Conservation (phyloP, 1,140 invertebrate species). For the Brachionus calyciflorus region DNA sequence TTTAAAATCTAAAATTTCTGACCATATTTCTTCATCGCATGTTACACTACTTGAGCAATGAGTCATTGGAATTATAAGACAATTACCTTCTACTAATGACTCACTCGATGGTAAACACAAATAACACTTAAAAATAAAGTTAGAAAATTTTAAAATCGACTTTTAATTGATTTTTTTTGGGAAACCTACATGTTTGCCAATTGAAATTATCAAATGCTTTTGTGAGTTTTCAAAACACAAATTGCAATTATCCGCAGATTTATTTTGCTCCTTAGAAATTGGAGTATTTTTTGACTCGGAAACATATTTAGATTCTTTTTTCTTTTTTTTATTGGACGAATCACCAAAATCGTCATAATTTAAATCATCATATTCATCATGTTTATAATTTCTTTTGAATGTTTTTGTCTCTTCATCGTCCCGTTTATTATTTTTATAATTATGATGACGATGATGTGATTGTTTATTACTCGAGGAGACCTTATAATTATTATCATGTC, state of each 20-base stretch:
- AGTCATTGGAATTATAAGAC: conserved; percentile 77
- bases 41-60: conserved; percentile 74
- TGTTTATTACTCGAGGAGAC: background rate
- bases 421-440: background rate
- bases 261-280: conserved; percentile 67
- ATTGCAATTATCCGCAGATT: conserved; percentile 73
- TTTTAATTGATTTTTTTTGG: background rate
- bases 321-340: background rate
- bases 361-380: conserved; percentile 42
- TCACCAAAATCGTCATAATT: background rate
- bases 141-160: conserved; percentile 40
- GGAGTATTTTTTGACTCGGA: background rate
- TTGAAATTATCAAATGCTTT: conserved; percentile 81
- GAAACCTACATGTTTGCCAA: conserved; percentile 64
- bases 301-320: conserved; percentile 3
- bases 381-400: conserved; percentile 24
- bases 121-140: conserved; percentile 64
- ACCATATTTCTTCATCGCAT: conserved; percentile 88
- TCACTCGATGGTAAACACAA: conserved; percentile 73
- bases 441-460: background rate
- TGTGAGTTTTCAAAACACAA: conserved; percentile 78
- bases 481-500: no score
- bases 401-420: background rate
- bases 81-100: conserved; percentile 81
- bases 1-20: conserved; percentile 76